Percentiles rank a stretch among this genome's conserved stretches.
phyloP scores from a whole-genome alignment of 2,888 invertebrate species.

The Euplexia lucipara region DNA sequence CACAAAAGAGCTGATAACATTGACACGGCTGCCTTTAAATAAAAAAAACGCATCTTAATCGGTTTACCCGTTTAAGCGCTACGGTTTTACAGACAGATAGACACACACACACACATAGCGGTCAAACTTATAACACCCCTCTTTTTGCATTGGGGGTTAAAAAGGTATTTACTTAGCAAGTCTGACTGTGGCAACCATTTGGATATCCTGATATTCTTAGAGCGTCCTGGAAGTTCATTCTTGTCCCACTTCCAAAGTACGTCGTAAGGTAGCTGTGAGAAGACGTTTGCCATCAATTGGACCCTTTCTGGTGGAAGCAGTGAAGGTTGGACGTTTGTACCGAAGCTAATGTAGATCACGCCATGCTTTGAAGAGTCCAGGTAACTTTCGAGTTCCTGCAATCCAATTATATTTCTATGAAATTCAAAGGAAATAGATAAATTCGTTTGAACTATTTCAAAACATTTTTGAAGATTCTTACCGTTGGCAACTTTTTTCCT shows the following conservation, averaged over 20 bases:
- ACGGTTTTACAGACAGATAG: too few relatives aligned
- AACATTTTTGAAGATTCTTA: conserved; percentile 52
- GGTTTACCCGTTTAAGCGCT: too few relatives aligned
- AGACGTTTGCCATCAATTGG: conserved; percentile 72
- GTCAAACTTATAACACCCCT: neutral
- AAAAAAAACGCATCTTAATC: too few relatives aligned
- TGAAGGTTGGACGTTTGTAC: conserved; percentile 78
- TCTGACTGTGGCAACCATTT: conserved; percentile 85
- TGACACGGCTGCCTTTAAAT: too few relatives aligned
- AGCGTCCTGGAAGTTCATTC: conserved; percentile 73
- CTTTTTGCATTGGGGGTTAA: too few relatives aligned
- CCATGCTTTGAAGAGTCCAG: conserved; percentile 81
- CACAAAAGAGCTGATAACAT: too few relatives aligned
- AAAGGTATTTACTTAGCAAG: conserved; percentile 54
- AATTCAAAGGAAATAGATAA: too few relatives aligned
- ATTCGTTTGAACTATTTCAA: too few relatives aligned
- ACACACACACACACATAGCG: too few relatives aligned
- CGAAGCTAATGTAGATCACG: conserved; percentile 84
- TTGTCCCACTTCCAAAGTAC: conserved; percentile 85
- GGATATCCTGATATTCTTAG: conserved; percentile 79
- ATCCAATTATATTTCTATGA: too few relatives aligned
- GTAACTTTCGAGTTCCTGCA: conserved; percentile 76
- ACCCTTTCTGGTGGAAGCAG: conserved; percentile 73
- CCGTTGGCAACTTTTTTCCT: conserved; percentile 78
- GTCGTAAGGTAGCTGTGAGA: conserved; percentile 81